Conservation (phyloP, 2,888 invertebrate species). For the Tenthredo scrophulariae region DNA sequence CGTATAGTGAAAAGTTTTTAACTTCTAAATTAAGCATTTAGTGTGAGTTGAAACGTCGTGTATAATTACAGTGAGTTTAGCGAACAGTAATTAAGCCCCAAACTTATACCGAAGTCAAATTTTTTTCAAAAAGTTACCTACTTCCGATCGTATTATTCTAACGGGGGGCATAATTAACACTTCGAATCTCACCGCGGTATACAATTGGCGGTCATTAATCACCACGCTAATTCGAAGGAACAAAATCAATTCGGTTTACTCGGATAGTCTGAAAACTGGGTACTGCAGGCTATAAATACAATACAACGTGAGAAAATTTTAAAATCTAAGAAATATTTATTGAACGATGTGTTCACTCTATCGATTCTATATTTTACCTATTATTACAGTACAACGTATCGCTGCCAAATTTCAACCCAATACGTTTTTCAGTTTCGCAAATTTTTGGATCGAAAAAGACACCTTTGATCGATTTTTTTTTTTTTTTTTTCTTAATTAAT, state of each 20-base stretch:
- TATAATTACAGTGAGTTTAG: constrained; percentile 30
- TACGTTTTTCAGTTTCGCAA: not conserved
- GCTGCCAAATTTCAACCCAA: not conserved
- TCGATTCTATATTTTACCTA: not conserved
- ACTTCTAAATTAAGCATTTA: constrained; percentile 39
- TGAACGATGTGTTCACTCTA: not conserved
- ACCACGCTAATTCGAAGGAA: not conserved
- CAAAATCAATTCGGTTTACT: constrained; percentile 5
- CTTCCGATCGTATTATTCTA: constrained; percentile 34
- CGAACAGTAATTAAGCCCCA: constrained; percentile 24
- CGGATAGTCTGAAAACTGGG: not conserved
- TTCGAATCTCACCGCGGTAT: not conserved
- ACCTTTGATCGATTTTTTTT: not conserved
- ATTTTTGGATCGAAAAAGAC: not conserved
- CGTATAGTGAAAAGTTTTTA: not conserved
- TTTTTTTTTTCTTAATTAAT: not conserved
- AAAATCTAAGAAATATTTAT: not conserved
- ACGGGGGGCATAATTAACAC: constrained; percentile 13
- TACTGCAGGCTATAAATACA: not conserved
- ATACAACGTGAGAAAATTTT: not conserved
- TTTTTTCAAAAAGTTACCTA: not conserved
- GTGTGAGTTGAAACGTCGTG: constrained; percentile 33
- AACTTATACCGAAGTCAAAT: constrained; percentile 30
- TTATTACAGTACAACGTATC: not conserved
- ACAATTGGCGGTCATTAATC: constrained; percentile 27